Evolutionary conservation across 2,888 invertebrate species (phyloP).

Genomic region (Spialia ferax): DNA sequence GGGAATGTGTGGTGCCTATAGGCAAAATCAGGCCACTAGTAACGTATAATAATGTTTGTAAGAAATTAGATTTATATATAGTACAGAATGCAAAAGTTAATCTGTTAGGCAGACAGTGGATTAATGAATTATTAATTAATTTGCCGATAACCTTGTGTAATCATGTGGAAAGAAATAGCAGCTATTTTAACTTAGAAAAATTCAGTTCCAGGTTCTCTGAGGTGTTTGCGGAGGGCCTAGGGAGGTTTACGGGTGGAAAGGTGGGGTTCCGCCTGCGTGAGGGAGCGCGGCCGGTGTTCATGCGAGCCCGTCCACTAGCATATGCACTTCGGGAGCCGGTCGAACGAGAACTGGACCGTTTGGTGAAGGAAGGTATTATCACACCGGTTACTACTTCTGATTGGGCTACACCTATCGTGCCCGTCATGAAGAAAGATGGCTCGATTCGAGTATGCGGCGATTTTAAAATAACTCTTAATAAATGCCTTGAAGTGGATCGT

Average conservation of each 20-base stretch:
- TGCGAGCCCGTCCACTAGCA: neutral
- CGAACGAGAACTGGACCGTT: neutral
- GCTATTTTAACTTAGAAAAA: neutral
- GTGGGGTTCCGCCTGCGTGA: neutral
- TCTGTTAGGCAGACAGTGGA: neutral
- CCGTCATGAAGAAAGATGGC: neutral
- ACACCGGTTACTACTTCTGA: neutral
- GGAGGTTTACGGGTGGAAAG: neutral
- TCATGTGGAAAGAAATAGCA: neutral
- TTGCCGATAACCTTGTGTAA: neutral
- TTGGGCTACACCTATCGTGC: neutral
- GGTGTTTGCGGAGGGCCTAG: neutral
- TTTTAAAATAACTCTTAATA: neutral
- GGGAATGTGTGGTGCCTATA: neutral
- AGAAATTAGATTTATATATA: neutral
- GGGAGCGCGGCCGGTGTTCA: neutral
- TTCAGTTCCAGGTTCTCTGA: neutral
- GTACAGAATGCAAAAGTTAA: neutral
- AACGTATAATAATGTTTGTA: neutral
- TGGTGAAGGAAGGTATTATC: neutral
- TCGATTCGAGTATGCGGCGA: neutral
- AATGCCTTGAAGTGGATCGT: neutral
- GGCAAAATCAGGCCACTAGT: neutral
- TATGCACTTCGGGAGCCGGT: neutral
- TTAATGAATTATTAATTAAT: neutral